Percentiles rank a stretch among this genome's conserved stretches.
Evolutionary conservation across 2,113 vertebrate genomes (phyloP).

Genomic region (Thamnaconus septentrionalis): DNA sequence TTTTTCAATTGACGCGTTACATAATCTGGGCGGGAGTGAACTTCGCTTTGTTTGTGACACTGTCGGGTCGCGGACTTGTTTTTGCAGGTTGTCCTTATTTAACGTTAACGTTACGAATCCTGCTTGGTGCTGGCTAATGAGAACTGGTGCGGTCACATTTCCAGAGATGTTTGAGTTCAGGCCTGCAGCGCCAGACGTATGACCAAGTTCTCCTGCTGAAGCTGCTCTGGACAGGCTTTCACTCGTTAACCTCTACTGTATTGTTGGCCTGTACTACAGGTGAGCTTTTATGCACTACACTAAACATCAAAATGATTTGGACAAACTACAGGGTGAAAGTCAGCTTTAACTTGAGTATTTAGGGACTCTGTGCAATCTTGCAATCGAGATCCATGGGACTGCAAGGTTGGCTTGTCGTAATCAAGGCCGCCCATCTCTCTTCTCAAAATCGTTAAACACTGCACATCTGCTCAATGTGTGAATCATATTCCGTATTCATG

Average conservation of each 20-base stretch:
- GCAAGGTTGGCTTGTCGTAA: no score
- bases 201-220: background rate
- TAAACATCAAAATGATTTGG: no score
- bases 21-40: constrained; percentile 15
- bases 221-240: constrained; percentile 14
- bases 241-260: constrained; percentile 17
- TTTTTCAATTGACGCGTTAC: constrained; percentile 9
- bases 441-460: no score
- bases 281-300: no score
- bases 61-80: background rate
- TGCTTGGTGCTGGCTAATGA: constrained; percentile 25
- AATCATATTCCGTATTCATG: no score
- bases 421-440: no score
- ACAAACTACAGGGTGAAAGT: no score
- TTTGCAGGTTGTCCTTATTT: background rate
- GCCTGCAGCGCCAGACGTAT: constrained; percentile 14
- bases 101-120: background rate
- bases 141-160: constrained; percentile 57
- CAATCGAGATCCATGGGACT: no score
- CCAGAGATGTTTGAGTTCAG: constrained; percentile 1
- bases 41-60: constrained; percentile 6
- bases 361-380: no score
- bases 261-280: no score
- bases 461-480: no score
- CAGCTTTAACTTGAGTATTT: no score